Percentiles rank a stretch among this genome's conserved stretches.
Conservation (phyloP, 2,797 vertebrate species). For the Phalloptychus januarius region DNA sequence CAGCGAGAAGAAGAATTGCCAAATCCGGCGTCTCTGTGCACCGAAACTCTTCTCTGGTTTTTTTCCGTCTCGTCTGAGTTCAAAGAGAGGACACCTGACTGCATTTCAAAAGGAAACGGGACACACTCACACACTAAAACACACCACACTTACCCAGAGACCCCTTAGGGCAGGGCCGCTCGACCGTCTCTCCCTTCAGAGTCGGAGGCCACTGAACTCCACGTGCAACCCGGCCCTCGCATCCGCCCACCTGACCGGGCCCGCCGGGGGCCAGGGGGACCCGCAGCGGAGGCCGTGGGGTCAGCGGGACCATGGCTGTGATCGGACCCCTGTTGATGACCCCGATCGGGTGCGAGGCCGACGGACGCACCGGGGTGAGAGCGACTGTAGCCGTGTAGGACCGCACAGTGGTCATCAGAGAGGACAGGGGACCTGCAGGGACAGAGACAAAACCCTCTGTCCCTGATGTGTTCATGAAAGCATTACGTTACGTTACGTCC, state of each 20-base stretch:
- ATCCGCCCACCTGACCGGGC: conserved; percentile 81
- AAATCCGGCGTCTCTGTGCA: conserved; percentile 23
- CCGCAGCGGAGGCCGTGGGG: conserved; percentile 82
- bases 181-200: conserved; percentile 89
- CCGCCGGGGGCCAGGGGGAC: conserved; percentile 76
- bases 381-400: conserved; percentile 85
- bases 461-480: neutral
- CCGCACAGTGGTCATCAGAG: conserved; percentile 83
- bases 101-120: conserved; percentile 65
- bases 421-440: conserved; percentile 77
- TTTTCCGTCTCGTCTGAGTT: conserved; percentile 55
- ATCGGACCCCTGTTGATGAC: conserved; percentile 87
- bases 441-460: neutral
- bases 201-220: conserved; percentile 90
- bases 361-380: conserved; percentile 83
- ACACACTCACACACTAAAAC: conserved; percentile 33
- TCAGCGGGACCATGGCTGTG: conserved; percentile 83
- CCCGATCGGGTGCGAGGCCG: conserved; percentile 86
- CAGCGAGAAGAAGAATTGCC: conserved; percentile 38
- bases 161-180: conserved; percentile 92
- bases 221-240: conserved; percentile 85
- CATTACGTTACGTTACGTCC: neutral
- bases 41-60: conserved; percentile 27
- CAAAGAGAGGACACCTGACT: conserved; percentile 67
- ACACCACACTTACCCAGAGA: conserved; percentile 84